These are phyloP conservation scores for Atta colombica DNA, from an alignment of 1,140 invertebrate species.

Conservation along the genomic window DNA sequence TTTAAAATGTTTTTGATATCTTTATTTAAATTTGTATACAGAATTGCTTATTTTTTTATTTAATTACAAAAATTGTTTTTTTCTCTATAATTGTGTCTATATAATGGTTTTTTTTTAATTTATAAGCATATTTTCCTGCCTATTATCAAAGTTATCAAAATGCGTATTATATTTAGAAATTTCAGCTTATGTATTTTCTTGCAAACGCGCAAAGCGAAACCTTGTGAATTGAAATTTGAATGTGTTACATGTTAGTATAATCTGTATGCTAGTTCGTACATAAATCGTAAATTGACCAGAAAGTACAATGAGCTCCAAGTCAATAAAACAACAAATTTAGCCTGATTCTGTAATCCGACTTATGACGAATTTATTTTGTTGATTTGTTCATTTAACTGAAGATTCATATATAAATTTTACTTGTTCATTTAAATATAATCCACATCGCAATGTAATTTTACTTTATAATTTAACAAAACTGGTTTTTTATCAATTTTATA, in stretches of 20 bases:
- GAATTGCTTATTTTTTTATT: neutral
- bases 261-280: neutral
- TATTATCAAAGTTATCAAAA: neutral
- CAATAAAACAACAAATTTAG: neutral
- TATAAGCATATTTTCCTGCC: neutral
- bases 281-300: conserved; percentile 20
- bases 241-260: neutral
- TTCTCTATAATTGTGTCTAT: neutral
- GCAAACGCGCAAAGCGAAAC: neutral
- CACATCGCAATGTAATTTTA: neutral
- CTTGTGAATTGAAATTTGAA: conserved; percentile 8
- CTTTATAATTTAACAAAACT: neutral
- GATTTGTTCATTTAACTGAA: neutral
- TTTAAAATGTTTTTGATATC: neutral
- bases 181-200: neutral
- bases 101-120: neutral
- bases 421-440: neutral
- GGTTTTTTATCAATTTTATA: neutral
- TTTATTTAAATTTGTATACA: neutral
- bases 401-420: too few relatives aligned
- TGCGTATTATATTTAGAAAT: conserved; percentile 9
- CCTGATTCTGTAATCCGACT: conserved; percentile 25
- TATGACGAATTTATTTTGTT: neutral
- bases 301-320: conserved; percentile 2
- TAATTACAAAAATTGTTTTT: neutral